Conservation (phyloP, 2,113 vertebrate genomes). For the Paraplagusia blochii region DNA sequence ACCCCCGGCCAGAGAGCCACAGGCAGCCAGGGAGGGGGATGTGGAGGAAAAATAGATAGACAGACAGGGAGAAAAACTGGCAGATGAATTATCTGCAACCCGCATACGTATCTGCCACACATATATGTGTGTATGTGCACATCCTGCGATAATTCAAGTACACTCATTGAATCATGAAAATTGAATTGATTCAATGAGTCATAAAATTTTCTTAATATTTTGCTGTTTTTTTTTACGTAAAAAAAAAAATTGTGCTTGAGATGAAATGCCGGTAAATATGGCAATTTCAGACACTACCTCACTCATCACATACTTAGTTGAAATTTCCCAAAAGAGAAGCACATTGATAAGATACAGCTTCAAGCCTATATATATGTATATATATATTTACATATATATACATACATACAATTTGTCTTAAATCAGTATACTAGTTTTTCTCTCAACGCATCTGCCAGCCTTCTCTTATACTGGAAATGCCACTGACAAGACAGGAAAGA, state of each 20-base stretch:
- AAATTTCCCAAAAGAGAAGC: constrained; percentile 46
- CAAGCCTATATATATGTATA: constrained; percentile 18
- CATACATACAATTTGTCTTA: neutral
- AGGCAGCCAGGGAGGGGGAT: constrained; percentile 48
- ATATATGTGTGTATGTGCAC: neutral
- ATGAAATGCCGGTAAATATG: constrained; percentile 46
- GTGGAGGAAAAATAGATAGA: constrained; percentile 25
- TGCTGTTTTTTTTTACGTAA: neutral
- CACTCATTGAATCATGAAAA: constrained; percentile 20
- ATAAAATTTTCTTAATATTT: constrained; percentile 8
- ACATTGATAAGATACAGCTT: constrained; percentile 48
- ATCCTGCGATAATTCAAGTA: constrained; percentile 4
- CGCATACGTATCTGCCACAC: constrained; percentile 5
- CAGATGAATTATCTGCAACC: constrained; percentile 18
- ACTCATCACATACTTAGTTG: constrained; percentile 49
- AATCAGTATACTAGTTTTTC: constrained; percentile 33
- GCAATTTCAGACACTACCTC: constrained; percentile 50
- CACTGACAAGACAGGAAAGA: constrained; percentile 45
- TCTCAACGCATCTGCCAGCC: constrained; percentile 38
- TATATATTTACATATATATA: no score
- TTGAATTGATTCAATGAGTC: no score
- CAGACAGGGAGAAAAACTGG: constrained; percentile 12
- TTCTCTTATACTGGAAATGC: constrained; percentile 22
- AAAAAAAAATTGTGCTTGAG: constrained; percentile 15
- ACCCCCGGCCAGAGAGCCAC: constrained; percentile 63